Percentiles rank a stretch among this genome's conserved stretches.
phyloP scores from a whole-genome alignment of 2,888 invertebrate genomes.

The Pyralis farinalis region DNA sequence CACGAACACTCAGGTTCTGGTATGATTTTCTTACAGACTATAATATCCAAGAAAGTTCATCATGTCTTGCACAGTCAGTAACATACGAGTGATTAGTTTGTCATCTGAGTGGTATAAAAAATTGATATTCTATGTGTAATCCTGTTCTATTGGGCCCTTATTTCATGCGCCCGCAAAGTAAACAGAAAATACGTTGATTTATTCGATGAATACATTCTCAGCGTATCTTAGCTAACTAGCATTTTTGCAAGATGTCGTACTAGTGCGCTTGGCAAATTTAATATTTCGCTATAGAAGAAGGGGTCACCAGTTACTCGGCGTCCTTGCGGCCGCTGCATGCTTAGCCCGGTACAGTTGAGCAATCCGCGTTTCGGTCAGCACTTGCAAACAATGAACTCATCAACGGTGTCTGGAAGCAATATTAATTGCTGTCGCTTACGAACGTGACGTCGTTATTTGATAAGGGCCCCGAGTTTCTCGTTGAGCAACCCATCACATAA shows the following conservation, averaged over 20 bases:
- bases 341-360: conserved; percentile 49
- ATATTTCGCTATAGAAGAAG: conserved; percentile 27
- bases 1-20: no score
- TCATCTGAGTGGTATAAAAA: no score
- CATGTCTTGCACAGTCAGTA: no score
- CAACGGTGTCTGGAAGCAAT: conserved; percentile 50
- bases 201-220: background rate
- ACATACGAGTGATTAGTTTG: no score
- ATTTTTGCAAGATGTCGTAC: conserved; percentile 1
- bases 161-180: no score
- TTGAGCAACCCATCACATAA: conserved; percentile 12
- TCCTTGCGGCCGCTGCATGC: conserved; percentile 51
- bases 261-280: conserved; percentile 20
- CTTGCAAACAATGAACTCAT: conserved; percentile 75
- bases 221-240: background rate
- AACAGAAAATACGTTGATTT: background rate
- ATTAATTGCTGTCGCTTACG: conserved; percentile 54
- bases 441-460: conserved; percentile 36
- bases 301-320: conserved; percentile 36
- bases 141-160: no score
- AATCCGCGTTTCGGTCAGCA: conserved; percentile 56
- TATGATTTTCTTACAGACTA: no score
- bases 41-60: no score
- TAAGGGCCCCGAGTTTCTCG: conserved; percentile 29
- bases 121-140: no score